Evolutionary conservation across 92 coral and sea anemone species (phyloP), one percentile per base, ranked within the genome.

Genomic region (Epizoanthus ramosus): DNA sequence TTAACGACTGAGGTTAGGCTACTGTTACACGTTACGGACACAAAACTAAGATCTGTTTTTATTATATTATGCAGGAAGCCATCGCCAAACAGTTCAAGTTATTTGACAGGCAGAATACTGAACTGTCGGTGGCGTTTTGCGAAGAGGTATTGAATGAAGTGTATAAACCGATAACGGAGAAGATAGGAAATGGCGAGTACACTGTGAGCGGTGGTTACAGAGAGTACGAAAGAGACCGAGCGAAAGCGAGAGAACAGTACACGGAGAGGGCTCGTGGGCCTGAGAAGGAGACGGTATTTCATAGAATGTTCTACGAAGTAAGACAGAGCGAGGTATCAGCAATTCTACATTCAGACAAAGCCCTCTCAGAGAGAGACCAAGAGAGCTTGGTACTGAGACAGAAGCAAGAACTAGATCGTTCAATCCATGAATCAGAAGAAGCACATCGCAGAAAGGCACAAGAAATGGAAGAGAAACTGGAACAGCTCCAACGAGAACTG

Each of bases 261-360:
- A 8, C 10, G 9, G 18, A 59, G 28, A 74, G 66, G 54, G 45
- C 80, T 57, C 65, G 57, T 56, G 80, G 80, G 14, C 80, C 80
- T 8, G 80, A 74, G 43, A 74, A 57, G n/a, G 80, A 74, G 66
- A 74, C 6, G 17, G 80, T 74, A 5, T 74, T 74, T 74, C 80
- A 74, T 18, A 56, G 43, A 28, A 5, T 18, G 14, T 74, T 74
- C 80, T 74, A 54, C n/a, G 66, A 74, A 31, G 47, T 67, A 33
- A 74, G 25, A 43, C 33, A 12, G 47, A 15, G 52, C 22, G 80
- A 74, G 58, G 80, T 54, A 39, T 74, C 67, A 56, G 80, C 53
- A 57, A 35, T 74, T 74, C 80, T 74, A 7, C 80, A 74, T n/a
- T 41, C 66, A 31, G 80, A 74, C 63, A 74, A 74, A 15, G 80